These are phyloP conservation scores for Ctenochaetus hawaiiensis DNA, from an alignment of 2,797 vertebrate genomes.

Conservation along the genomic window DNA sequence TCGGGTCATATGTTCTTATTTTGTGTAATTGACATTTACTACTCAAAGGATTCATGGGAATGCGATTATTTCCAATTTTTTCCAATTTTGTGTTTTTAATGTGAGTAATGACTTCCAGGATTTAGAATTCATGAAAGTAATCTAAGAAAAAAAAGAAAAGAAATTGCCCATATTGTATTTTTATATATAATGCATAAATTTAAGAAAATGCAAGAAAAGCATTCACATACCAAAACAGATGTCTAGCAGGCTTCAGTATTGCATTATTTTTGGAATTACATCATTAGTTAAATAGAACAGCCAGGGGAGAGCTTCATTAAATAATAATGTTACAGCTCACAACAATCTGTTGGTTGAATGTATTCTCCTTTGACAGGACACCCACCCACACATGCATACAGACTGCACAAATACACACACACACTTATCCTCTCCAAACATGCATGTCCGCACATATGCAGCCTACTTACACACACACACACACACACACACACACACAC, in stretches of 20 bases:
- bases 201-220: background rate
- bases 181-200: conserved; percentile 24
- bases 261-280: conserved; percentile 54
- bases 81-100: background rate
- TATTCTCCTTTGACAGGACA: conserved; percentile 46
- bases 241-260: conserved; percentile 17
- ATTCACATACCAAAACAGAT: conserved; percentile 26
- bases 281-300: conserved; percentile 50
- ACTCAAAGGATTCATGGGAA: conserved; percentile 6
- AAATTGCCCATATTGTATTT: background rate
- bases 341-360: conserved; percentile 55
- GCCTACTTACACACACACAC: background rate
- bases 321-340: conserved; percentile 45
- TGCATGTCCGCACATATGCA: conserved; percentile 16
- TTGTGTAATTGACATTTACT: conserved; percentile 23
- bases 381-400: conserved; percentile 26
- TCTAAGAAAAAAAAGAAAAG: background rate
- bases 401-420: conserved; percentile 10
- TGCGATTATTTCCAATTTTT: background rate
- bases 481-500: conserved; percentile 16
- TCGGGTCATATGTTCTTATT: conserved; percentile 32
- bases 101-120: conserved; percentile 2
- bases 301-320: conserved; percentile 52
- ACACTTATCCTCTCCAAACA: background rate
- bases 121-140: background rate